A percentile compares a stretch with the other conserved stretches of the same genome.
Evolutionary conservation across 37 sponge, comb jelly and placozoan species (phyloP).

Genomic region (Bolinopsis microptera): DNA sequence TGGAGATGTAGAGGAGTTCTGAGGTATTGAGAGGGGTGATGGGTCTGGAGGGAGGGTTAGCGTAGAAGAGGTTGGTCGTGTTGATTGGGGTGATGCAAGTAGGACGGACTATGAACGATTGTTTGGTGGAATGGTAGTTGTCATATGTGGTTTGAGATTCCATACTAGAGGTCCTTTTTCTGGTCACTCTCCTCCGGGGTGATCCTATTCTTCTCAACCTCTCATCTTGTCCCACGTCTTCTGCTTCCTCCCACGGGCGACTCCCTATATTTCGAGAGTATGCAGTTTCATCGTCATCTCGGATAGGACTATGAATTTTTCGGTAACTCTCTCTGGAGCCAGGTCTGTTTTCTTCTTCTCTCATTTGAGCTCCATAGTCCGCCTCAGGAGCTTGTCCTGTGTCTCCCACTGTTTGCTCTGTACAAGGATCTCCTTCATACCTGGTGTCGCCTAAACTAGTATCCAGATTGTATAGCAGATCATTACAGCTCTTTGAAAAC

Average conservation of each 20-base stretch:
- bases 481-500: slow-evolving; percentile 25
- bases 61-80: slow-evolving; percentile 49
- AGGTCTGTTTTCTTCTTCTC: neutral
- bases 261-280: neutral
- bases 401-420: neutral
- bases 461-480: neutral
- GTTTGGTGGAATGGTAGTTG: slow-evolving; percentile 17
- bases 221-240: neutral
- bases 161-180: neutral
- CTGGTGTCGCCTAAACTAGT: neutral
- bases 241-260: neutral
- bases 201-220: neutral
- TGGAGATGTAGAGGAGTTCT: slow-evolving; percentile 59
- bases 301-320: neutral
- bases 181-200: neutral
- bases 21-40: neutral
- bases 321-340: too few relatives aligned
- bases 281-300: neutral
- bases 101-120: neutral
- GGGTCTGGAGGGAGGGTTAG: slow-evolving; percentile 16
- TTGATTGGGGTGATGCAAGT: slow-evolving; percentile 25
- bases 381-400: neutral
- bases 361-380: neutral
- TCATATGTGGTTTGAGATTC: slow-evolving; percentile 17
- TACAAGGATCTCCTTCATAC: neutral